Evolutionary conservation across 1,140 invertebrate genomes (phyloP).

Genomic region (Tetramorium parvispinum): DNA sequence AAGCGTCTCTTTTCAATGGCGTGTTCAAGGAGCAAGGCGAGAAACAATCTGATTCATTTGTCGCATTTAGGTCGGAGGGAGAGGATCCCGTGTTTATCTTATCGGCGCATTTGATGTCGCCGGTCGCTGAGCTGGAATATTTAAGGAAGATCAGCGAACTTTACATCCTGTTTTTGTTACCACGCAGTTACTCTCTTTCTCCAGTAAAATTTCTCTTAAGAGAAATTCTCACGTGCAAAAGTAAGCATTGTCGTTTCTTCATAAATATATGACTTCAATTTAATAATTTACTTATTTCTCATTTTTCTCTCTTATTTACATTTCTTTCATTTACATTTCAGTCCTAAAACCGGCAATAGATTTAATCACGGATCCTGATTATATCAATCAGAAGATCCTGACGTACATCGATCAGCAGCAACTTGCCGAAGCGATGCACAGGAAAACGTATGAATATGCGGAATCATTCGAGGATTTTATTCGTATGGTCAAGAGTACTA

Average conservation of each 20-base stretch:
- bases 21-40: neutral
- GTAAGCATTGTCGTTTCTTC: conserved; percentile 84
- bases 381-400: conserved; percentile 95
- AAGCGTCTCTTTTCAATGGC: conserved; percentile 80
- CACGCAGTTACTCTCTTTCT: conserved; percentile 91
- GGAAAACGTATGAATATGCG: conserved; percentile 94
- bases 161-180: conserved; percentile 92
- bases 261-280: neutral
- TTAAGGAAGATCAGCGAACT: conserved; percentile 93
- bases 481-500: conserved; percentile 92
- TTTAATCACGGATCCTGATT: conserved; percentile 94
- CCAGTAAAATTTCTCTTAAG: conserved; percentile 92
- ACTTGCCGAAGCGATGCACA: conserved; percentile 91
- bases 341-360: conserved; percentile 94
- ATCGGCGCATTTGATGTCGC: conserved; percentile 90
- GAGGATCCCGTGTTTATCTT: conserved; percentile 91
- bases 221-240: conserved; percentile 93
- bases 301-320: neutral
- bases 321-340: conserved; percentile 79
- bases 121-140: conserved; percentile 92
- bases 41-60: conserved; percentile 49
- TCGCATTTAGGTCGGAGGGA: conserved; percentile 86
- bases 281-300: neutral
- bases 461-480: conserved; percentile 96
- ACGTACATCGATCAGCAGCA: conserved; percentile 93